Evolutionary conservation across 2,888 invertebrate species (phyloP).

Genomic region (Anarsia innoxiella): DNA sequence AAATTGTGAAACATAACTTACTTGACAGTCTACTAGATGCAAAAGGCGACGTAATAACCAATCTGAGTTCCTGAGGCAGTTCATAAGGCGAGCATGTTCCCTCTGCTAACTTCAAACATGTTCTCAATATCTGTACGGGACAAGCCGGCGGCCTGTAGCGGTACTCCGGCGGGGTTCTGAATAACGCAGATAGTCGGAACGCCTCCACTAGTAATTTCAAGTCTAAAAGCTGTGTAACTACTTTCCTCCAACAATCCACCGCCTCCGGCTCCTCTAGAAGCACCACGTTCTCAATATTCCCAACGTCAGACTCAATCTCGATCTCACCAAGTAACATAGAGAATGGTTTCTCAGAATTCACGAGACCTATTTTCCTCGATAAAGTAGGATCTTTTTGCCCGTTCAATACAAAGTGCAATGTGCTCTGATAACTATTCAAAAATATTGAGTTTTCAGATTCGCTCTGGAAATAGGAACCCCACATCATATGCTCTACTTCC

Average conservation of each 20-base stretch:
- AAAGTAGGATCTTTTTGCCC: conserved; percentile 49
- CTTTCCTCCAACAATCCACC: conserved; percentile 57
- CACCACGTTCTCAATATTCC: conserved; percentile 54
- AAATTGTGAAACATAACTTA: too few species aligned
- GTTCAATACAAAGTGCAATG: conserved; percentile 49
- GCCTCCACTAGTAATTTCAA: conserved; percentile 76
- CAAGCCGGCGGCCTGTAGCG: conserved; percentile 49
- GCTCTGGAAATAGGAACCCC: conserved; percentile 55
- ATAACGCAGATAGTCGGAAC: conserved; percentile 74
- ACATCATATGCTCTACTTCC: conserved; percentile 64
- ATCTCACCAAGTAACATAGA: conserved; percentile 54
- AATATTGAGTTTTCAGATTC: conserved; percentile 39
- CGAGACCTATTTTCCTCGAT: conserved; percentile 41
- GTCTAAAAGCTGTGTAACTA: conserved; percentile 73
- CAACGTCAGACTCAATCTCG: conserved; percentile 60
- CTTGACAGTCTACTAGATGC: conserved; percentile 52
- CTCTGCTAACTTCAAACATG: conserved; percentile 79
- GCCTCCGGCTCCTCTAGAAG: conserved; percentile 52
- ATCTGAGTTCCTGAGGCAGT: conserved; percentile 78
- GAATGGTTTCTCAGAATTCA: conserved; percentile 49
- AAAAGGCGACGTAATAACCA: conserved; percentile 64
- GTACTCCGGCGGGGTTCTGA: conserved; percentile 59
- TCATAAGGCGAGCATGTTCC: conserved; percentile 77
- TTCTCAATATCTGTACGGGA: conserved; percentile 74
- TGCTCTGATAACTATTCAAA: conserved; percentile 48